Percentiles rank a stretch among this genome's conserved stretches.
Evolutionary conservation across 2,113 vertebrate genomes (phyloP).

Genomic region (Neolamprologus kungweensis): DNA sequence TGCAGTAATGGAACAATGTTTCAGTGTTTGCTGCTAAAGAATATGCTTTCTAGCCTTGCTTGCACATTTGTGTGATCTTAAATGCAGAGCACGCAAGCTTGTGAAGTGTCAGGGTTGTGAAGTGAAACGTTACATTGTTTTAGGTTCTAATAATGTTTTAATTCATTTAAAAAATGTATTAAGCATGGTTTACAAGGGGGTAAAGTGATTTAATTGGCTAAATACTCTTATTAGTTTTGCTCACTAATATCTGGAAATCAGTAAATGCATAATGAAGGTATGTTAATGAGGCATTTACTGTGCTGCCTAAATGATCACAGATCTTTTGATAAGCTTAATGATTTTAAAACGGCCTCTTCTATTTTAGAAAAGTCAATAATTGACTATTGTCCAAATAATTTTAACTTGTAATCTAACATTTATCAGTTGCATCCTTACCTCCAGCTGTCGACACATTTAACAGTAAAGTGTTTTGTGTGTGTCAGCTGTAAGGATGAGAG

Average conservation of each 20-base stretch:
- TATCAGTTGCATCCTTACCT: not conserved
- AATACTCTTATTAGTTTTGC: not conserved
- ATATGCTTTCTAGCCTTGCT: not conserved
- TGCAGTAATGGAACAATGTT: not conserved
- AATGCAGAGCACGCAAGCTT: not conserved
- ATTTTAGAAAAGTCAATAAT: not conserved
- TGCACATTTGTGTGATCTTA: not conserved
- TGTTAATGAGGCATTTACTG: not conserved
- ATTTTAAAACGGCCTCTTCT: not conserved
- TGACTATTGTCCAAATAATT: not conserved
- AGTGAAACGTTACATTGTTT: not conserved
- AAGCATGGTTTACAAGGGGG: not conserved
- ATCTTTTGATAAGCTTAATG: not conserved
- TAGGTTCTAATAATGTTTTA: constrained; percentile 23
- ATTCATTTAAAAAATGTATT: not conserved
- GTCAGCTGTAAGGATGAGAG: not conserved
- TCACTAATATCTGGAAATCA: not conserved
- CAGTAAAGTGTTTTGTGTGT: not conserved
- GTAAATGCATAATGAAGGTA: not conserved
- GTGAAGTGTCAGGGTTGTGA: not conserved
- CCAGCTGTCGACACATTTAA: not conserved
- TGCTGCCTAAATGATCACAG: not conserved
- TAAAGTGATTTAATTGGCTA: not conserved
- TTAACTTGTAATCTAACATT: not conserved
- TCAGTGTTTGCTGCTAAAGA: not conserved